Base-by-base conservation (phyloP, 2,113 vertebrate species). In the Drymodes brunneopygia region DNA sequence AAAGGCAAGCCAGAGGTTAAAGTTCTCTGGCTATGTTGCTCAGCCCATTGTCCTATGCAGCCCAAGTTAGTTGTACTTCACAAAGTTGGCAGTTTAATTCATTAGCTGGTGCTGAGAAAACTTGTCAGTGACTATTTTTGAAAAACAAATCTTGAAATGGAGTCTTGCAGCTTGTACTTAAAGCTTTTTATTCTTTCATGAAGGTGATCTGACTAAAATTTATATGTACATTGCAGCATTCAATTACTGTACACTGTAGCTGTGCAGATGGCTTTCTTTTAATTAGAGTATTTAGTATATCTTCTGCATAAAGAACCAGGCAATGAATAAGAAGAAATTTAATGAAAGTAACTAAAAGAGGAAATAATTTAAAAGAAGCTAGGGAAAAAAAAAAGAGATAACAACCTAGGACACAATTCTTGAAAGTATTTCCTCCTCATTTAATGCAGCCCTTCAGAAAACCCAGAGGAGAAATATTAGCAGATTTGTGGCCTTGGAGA, bases 161-260 rank as follows among this genome's bases (percentile, higher is more conserved):
- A 95, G 53, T 61, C 33, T 48, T 80, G 36, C 21, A 82, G 66
- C 40, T 72, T 70, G 20, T 70, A 64, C 33, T 71, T 67, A 60
- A 95, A 95, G 65, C 71, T 81, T 70, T 22, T 44, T 36, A 58
- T 29, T 85, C 38, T 72, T 94, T 83, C 77, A 64, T 38, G 50
- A 94, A 91, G 71, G 83, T 92, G 84, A 92, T 94, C 79, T 95
- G 48, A 92, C 81, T 79, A 42, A 89, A 94, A 91, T 84, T 89
- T 91, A 61, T 65, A 60, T 24, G 47, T 84, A 78, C 38, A 19
- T 69, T 82, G 58, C 33, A 70, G 73, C 56, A 79, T 60, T 86
- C 78, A 86, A 69, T 91, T 95, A 87, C 40, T 40, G 64, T 84
- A 85, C 56, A 73, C 57, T 75, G 40, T 61, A 90, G 58, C 60